Evolutionary conservation across 2,797 vertebrate genomes (phyloP).

Genomic region (Catamblyrhynchus diadema): DNA sequence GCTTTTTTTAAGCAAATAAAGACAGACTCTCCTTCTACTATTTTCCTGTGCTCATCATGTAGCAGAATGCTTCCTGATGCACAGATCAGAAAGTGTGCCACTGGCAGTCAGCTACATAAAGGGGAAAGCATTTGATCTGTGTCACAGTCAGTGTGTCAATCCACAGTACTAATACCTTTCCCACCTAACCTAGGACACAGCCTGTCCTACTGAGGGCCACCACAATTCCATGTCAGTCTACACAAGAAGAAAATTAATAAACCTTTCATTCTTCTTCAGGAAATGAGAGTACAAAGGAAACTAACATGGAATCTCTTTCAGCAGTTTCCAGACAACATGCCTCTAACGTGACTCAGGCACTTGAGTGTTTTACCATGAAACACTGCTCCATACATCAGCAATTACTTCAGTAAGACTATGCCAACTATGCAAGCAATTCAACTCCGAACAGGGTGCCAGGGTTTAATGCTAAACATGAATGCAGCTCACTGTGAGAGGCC

Average conservation of each 20-base stretch:
- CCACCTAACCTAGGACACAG: not conserved
- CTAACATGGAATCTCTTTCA: constrained; percentile 29
- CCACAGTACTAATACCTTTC: not conserved
- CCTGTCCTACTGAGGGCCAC: not conserved
- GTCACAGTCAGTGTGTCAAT: not conserved
- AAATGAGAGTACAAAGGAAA: constrained; percentile 21
- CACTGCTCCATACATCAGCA: constrained; percentile 26
- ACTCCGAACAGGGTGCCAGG: not conserved
- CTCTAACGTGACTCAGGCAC: constrained; percentile 44
- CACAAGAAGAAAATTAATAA: not conserved
- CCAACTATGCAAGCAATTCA: constrained; percentile 29
- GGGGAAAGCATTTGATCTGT: not conserved
- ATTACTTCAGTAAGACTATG: not conserved
- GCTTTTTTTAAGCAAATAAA: not conserved
- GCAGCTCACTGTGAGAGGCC: not conserved
- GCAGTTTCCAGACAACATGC: constrained; percentile 38
- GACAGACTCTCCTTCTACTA: not conserved
- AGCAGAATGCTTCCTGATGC: not conserved
- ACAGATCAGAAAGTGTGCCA: not conserved
- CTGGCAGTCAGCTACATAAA: not conserved
- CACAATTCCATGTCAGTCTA: not conserved
- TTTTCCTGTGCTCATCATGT: not conserved
- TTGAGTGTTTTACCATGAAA: not conserved
- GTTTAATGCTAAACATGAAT: not conserved
- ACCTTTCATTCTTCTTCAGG: not conserved